These are phyloP conservation scores for Xanthostigma xanthostigma DNA, from an alignment of 2,888 invertebrate species.

Conservation along the genomic window DNA sequence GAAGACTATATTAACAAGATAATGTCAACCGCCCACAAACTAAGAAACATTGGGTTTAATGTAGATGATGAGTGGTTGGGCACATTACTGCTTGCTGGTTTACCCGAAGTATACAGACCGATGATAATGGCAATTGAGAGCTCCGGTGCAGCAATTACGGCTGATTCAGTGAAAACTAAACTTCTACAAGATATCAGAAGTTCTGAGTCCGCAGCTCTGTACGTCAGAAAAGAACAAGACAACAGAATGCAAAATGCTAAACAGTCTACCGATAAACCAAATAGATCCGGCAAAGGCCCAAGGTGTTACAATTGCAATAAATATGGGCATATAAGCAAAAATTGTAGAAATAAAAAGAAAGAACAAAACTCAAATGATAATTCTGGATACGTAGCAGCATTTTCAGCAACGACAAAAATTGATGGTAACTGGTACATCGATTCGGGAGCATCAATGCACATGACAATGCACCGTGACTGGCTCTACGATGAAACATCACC, in stretches of 20 bases:
- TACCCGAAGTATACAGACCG: conserved; percentile 17
- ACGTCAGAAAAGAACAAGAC: conserved; percentile 2
- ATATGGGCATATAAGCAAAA: conserved; percentile 6
- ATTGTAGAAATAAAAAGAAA: conserved; percentile 4
- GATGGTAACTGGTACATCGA: conserved; percentile 10
- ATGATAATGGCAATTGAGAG: conserved; percentile 19
- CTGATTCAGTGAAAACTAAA: conserved; percentile 18
- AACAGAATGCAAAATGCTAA: background rate
- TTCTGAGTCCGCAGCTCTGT: background rate
- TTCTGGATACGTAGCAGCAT: conserved; percentile 3
- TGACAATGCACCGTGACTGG: conserved; percentile 4
- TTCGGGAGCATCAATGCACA: conserved; percentile 10
- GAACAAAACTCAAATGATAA: conserved; percentile 1
- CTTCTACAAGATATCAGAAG: conserved; percentile 13
- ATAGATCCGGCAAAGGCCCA: background rate
- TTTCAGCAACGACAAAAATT: background rate
- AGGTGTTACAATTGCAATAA: conserved; percentile 8
- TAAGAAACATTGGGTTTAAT: conserved; percentile 15
- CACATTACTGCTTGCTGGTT: conserved; percentile 17
- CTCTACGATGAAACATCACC: background rate
- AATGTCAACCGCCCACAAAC: conserved; percentile 17
- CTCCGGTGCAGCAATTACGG: conserved; percentile 15
- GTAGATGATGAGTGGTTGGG: conserved; percentile 18
- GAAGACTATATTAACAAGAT: conserved; percentile 18
- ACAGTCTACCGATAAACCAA: background rate